phyloP scores from a whole-genome alignment of 2,888 invertebrate species.

The Metellina segmentata region DNA sequence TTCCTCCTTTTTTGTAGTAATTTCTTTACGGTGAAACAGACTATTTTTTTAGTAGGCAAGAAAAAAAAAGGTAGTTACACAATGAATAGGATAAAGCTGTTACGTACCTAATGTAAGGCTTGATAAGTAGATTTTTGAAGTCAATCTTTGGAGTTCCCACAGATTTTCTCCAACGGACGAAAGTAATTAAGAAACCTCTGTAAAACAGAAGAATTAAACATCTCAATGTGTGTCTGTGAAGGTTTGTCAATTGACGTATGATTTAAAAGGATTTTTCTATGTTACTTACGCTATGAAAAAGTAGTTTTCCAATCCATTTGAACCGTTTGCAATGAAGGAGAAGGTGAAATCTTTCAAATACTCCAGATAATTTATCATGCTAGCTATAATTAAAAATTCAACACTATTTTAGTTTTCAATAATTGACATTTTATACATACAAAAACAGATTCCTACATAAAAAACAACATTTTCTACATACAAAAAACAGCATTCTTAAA shows the following conservation, averaged over 20 bases:
- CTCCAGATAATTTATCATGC: slow-evolving; percentile 58
- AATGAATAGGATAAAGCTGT: neutral
- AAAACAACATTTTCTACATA: too few relatives aligned
- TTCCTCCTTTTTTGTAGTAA: too few relatives aligned
- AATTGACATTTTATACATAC: neutral
- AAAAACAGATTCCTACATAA: too few relatives aligned
- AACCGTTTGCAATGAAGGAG: slow-evolving; percentile 69
- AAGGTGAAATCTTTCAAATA: slow-evolving; percentile 72
- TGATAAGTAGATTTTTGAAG: slow-evolving; percentile 45
- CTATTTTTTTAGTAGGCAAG: too few relatives aligned
- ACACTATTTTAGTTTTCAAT: neutral
- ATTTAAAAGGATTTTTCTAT: neutral
- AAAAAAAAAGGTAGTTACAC: too few relatives aligned
- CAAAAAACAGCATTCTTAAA: neutral
- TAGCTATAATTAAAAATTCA: slow-evolving; percentile 36
- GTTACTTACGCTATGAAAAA: slow-evolving; percentile 74
- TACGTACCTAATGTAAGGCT: slow-evolving; percentile 69
- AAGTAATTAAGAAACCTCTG: slow-evolving; percentile 65
- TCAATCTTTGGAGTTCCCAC: slow-evolving; percentile 43
- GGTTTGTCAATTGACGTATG: neutral
- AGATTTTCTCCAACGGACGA: slow-evolving; percentile 58
- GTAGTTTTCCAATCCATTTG: slow-evolving; percentile 70
- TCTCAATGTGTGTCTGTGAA: too few relatives aligned
- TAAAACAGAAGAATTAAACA: neutral
- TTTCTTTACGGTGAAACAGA: too few relatives aligned